A percentile compares a stretch with the other conserved stretches of the same genome.
These are phyloP conservation scores for Tauraco hartlaubi DNA, from an alignment of 2,797 vertebrate species.

Conservation along the genomic window DNA sequence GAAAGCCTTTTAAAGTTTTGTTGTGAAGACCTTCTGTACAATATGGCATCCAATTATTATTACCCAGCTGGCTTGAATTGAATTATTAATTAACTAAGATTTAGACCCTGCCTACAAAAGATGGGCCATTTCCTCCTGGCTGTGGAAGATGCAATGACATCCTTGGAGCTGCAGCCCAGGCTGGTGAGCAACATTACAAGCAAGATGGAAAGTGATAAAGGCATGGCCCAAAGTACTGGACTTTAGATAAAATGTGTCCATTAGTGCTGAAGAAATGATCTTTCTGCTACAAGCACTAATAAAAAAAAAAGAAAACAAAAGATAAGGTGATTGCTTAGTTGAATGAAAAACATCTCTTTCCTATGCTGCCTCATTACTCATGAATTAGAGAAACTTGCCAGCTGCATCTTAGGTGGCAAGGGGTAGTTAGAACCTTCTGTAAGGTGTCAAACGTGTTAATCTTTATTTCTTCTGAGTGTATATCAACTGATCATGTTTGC, in stretches of 20 bases:
- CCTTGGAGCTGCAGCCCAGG: too few relatives aligned
- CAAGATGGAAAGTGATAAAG: neutral
- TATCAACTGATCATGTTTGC: neutral
- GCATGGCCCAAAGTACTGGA: neutral
- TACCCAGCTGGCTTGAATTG: too few relatives aligned
- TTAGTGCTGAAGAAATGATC: neutral
- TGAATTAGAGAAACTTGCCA: neutral
- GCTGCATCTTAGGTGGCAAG: neutral
- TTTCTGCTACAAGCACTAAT: neutral
- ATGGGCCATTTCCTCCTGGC: too few relatives aligned
- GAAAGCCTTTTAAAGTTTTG: neutral
- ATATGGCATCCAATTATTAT: too few relatives aligned
- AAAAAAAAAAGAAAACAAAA: neutral
- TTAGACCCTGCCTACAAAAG: too few relatives aligned
- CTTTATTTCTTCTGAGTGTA: neutral
- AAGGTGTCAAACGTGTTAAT: neutral
- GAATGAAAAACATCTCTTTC: neutral
- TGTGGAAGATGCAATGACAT: too few relatives aligned
- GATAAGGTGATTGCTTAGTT: neutral
- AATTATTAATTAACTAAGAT: too few relatives aligned
- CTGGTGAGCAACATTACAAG: neutral
- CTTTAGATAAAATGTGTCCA: neutral
- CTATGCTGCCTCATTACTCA: neutral
- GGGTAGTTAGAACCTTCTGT: neutral
- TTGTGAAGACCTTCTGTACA: neutral